Conservation (phyloP, 2,888 invertebrate species). For the Zygogramma bicolorata region DNA sequence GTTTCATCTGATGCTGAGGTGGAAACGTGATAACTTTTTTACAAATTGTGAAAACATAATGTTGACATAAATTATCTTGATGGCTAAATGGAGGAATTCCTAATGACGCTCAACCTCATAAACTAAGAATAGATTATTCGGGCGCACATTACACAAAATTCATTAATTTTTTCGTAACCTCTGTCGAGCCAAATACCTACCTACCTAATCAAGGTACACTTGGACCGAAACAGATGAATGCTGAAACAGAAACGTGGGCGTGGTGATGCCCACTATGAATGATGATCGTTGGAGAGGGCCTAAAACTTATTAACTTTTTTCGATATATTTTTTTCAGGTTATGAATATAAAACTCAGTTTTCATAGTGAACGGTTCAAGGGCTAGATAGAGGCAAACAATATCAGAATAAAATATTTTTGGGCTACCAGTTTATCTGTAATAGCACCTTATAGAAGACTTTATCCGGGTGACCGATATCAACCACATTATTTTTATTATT, state of each 20-base stretch:
- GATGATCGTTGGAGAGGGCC: conserved; percentile 46
- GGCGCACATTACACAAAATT: conserved; percentile 27
- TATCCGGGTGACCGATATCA: too few species aligned
- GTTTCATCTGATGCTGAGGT: too few species aligned
- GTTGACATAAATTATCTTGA: not conserved
- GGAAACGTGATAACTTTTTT: too few species aligned
- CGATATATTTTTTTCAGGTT: conserved; percentile 38
- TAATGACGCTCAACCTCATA: conserved; percentile 23
- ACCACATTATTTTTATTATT: too few species aligned
- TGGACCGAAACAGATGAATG: conserved; percentile 42
- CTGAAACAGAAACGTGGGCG: conserved; percentile 46
- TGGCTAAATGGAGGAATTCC: not conserved
- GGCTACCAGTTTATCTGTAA: too few species aligned
- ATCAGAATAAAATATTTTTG: not conserved
- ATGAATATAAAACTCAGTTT: conserved; percentile 45
- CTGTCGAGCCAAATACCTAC: conserved; percentile 30
- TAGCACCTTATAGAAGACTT: too few species aligned
- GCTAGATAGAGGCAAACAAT: conserved; percentile 31
- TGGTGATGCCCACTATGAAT: conserved; percentile 47
- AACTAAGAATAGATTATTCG: conserved; percentile 28
- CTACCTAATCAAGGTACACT: conserved; percentile 43
- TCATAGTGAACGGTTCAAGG: conserved; percentile 41
- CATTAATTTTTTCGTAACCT: conserved; percentile 37
- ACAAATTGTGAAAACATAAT: not conserved
- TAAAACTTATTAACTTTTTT: conserved; percentile 54